Evolutionary conservation across 2,797 vertebrate genomes (phyloP), one percentile per base, ranked within the genome.

Genomic region (Sebastes nivosus): DNA sequence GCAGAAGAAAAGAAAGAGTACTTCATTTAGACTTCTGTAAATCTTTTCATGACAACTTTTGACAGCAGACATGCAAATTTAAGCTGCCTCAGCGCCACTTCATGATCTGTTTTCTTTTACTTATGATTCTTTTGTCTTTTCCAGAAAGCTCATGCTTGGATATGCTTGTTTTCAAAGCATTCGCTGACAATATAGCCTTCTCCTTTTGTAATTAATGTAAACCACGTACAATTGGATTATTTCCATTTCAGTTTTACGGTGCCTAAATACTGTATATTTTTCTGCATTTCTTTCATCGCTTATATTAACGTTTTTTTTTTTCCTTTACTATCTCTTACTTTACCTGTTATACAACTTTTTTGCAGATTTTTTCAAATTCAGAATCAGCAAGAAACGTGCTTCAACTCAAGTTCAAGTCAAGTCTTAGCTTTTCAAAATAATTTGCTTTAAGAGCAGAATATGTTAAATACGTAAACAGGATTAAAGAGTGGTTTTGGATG

Each of bases 1-100:
- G 97, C 98, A 84, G 99, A 99, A 93, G 99, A 99, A 94, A 99
- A 99, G 96, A 99, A 99, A 93, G 99, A 99, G 94, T 99, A 99
- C 95, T 99, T 99, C 96, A 99, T 99, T 97, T 99, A 99, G 96
- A 95, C 94, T 94, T 95, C 93, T 94, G 93, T 87, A 93, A 90
- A 93, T 86, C 73, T 72, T 76, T 83, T 93, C 85, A 83, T 95
- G 94, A 95, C 96, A 95, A 96, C 95, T 58, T 85, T 87, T 84
- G 87, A 91, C 90, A 90, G 89, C 90, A 89, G 86, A 91, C 85
- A 79, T 93, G 89, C 92, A 91, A 91, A 90, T 91, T 90, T 64
- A 79, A 87, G 84, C 90, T 88, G 90, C 87, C 86, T 91, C 88
- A 84, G 86, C 34, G 46, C 85, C 83, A 75, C 75, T 20, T 71